Conservation (phyloP, 2,888 invertebrate genomes). For the Halictus quadricinctus region DNA sequence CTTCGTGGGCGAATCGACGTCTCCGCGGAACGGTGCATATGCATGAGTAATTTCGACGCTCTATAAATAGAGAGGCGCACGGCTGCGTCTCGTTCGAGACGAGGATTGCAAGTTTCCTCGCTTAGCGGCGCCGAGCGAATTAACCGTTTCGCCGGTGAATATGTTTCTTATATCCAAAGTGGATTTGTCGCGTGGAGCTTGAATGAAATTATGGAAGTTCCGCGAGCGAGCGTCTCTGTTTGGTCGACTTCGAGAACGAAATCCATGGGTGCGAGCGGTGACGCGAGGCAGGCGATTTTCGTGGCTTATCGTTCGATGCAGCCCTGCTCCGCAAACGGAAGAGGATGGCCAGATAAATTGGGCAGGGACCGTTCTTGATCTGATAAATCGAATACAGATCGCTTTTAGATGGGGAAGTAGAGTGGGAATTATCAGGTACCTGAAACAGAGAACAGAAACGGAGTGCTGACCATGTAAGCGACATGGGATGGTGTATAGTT, state of each 20-base stretch:
- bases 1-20: neutral
- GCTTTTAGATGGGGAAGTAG: neutral
- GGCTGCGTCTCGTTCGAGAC: slow-evolving; percentile 3
- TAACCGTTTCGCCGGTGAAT: slow-evolving; percentile 52
- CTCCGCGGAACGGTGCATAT: neutral
- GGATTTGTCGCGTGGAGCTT: slow-evolving; percentile 33
- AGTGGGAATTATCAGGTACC: neutral
- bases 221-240: slow-evolving; percentile 7
- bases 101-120: slow-evolving; percentile 41
- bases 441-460: neutral
- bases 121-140: slow-evolving; percentile 28
- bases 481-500: neutral
- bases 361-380: neutral
- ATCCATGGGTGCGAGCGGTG: slow-evolving; percentile 5
- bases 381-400: neutral
- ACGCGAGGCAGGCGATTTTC: neutral
- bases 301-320: neutral
- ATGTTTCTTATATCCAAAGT: slow-evolving; percentile 53
- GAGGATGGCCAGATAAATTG: slow-evolving; percentile 1
- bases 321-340: neutral
- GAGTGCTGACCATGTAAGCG: neutral
- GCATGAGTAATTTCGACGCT: slow-evolving; percentile 35
- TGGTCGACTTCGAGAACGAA: slow-evolving; percentile 34
- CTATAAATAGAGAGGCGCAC: slow-evolving; percentile 28
- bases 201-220: slow-evolving; percentile 54